Base-by-base conservation (phyloP, 1,140 invertebrate genomes). In the Phortica variegata region DNA sequence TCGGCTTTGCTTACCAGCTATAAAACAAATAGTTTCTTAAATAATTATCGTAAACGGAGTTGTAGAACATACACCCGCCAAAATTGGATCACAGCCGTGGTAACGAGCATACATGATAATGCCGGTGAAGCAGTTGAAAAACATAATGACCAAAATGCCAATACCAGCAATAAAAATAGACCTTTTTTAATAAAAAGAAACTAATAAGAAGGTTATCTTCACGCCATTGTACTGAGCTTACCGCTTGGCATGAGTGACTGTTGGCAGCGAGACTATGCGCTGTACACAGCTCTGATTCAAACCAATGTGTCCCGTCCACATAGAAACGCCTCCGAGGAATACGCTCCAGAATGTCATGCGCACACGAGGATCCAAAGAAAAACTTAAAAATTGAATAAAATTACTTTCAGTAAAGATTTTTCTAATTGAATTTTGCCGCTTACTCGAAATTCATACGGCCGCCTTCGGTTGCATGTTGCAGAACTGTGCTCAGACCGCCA, bases 91-190 rank as follows among this genome's bases (percentile, higher is more conserved):
- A 63, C 88, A 91, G 33, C 85, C 80, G 44, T 82, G 76, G 69
- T 89, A 91, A 16, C 82, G 80, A 0, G 87, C 87, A 60, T 83
- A 90, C 52, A 91, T 84, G 1, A 89, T 80, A 18, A 90, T 78
- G 12, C 89, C 89, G 19, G 81, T 84, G 42, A 81, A 83, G 49
- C 80, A 82, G 55, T 81, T 81, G 26, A 81, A 58, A 4, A 72
- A 73, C 39, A 79, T 78, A 19, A 82, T 80, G n/a, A 52, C 58
- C 1, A 80, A 41, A 41, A 82, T 78, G 8, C 81, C 81, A 31
- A 80, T 12, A 0, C 76, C 72, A 62, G 80, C 77, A 41, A 82
- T 74, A 20, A 70, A 65, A 26, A 81, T 65, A 0, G 80, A 77
- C 56, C 80, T 82, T n/a, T n/a, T n/a, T 44, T 2, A 52, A 34